Percentiles rank a stretch among this genome's conserved stretches.
These are phyloP conservation scores for Tragelaphus imberbis DNA, from an alignment of 2,113 vertebrate genomes.

Conservation along the genomic window DNA sequence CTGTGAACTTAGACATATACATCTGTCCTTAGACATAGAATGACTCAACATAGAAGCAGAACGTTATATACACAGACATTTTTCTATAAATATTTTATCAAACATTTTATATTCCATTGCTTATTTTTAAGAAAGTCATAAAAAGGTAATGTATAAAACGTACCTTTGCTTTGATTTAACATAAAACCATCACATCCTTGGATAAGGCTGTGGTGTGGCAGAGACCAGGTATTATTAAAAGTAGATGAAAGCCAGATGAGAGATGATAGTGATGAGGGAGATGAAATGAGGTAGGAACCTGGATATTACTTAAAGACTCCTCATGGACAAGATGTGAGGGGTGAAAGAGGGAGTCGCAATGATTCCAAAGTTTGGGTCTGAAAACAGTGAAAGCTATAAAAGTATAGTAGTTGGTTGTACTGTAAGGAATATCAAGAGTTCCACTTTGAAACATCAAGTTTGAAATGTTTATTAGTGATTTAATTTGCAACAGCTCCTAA, in stretches of 20 bases:
- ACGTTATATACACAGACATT: not conserved
- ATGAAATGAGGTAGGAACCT: not conserved
- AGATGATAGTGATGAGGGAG: not conserved
- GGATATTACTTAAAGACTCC: not conserved
- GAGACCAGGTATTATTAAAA: not conserved
- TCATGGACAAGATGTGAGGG: not conserved
- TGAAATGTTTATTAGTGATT: not conserved
- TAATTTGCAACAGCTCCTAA: not conserved
- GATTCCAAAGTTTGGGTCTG: not conserved
- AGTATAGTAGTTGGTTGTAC: not conserved
- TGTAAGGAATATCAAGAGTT: not conserved
- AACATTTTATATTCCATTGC: not conserved
- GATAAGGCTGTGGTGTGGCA: not conserved
- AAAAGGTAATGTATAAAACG: not conserved
- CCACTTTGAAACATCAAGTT: not conserved
- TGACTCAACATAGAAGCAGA: not conserved
- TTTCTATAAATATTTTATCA: not conserved
- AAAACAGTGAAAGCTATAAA: not conserved
- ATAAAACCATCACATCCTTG: not conserved
- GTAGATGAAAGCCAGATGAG: not conserved
- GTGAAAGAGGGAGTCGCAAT: not conserved
- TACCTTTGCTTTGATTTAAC: not conserved
- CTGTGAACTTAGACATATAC: not conserved
- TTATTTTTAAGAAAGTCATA: not conserved
- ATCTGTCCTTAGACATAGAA: not conserved